These are phyloP conservation scores for Pholis gunnellus DNA, from an alignment of 2,113 vertebrate species.

Conservation along the genomic window DNA sequence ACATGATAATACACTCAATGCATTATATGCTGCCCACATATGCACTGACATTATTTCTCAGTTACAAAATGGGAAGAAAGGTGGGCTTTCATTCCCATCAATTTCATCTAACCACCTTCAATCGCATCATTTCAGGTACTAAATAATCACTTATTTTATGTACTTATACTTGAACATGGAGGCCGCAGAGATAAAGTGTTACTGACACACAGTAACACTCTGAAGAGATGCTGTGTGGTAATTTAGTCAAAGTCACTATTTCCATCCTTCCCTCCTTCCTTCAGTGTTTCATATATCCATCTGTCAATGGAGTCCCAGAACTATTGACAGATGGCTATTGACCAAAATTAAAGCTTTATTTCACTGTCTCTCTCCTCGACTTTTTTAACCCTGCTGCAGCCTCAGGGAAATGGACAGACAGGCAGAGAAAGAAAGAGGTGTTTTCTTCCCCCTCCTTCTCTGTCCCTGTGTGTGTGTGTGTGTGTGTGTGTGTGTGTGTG, in stretches of 20 bases:
- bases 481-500: neutral
- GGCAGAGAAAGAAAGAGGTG: slow-evolving; percentile 30
- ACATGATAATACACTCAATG: slow-evolving; percentile 20
- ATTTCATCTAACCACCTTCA: slow-evolving; percentile 18
- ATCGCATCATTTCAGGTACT: slow-evolving; percentile 8
- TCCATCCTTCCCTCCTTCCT: slow-evolving; percentile 9
- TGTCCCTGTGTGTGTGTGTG: neutral
- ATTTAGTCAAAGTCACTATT: slow-evolving; percentile 33
- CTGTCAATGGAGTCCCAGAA: slow-evolving; percentile 34
- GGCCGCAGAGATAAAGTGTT: slow-evolving; percentile 1
- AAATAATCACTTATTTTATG: slow-evolving; percentile 23
- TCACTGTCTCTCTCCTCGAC: neutral
- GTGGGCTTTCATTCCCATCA: slow-evolving; percentile 28
- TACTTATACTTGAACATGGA: neutral
- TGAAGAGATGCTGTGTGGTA: slow-evolving; percentile 31
- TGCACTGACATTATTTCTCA: neutral
- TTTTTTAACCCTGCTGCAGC: slow-evolving; percentile 19
- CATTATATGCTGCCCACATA: neutral
- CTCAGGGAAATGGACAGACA: slow-evolving; percentile 5
- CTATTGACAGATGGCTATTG: neutral
- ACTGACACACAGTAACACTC: slow-evolving; percentile 12
- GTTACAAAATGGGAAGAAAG: slow-evolving; percentile 7
- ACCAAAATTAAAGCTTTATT: slow-evolving; percentile 10
- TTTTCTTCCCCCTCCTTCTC: slow-evolving; percentile 18
- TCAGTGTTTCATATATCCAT: slow-evolving; percentile 30